A percentile compares a stretch with the other conserved stretches of the same genome.
These are phyloP conservation scores for Amiota mariae DNA, from an alignment of 2,888 invertebrate genomes.

Conservation along the genomic window DNA sequence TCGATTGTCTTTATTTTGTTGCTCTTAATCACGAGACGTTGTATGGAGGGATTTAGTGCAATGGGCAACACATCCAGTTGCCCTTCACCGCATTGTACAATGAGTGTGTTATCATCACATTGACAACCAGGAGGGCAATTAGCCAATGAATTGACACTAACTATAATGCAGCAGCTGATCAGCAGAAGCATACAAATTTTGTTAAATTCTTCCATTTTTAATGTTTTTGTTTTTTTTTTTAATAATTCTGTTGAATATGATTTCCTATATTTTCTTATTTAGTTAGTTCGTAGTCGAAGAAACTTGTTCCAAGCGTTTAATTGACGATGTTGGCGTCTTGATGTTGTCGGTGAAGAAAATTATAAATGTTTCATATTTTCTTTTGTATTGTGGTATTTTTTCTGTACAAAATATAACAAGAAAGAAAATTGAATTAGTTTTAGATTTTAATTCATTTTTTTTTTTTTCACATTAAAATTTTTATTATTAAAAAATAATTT, in stretches of 20 bases:
- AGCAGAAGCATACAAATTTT: conserved; percentile 32
- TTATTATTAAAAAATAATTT: background rate
- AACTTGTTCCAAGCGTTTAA: too few relatives aligned
- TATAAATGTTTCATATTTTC: background rate
- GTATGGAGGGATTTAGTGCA: conserved; percentile 91
- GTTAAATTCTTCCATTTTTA: conserved; percentile 2
- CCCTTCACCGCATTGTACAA: conserved; percentile 89
- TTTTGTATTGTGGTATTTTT: background rate
- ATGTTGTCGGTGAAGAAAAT: too few relatives aligned
- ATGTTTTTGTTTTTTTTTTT: conserved; percentile 32
- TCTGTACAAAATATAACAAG: background rate
- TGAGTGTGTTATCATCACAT: conserved; percentile 91
- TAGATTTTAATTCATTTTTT: conserved; percentile 9
- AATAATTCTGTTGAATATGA: too few relatives aligned
- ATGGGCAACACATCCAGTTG: conserved; percentile 92
- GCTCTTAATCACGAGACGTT: conserved; percentile 86
- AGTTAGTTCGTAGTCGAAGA: background rate
- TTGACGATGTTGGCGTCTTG: too few relatives aligned
- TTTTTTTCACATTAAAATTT: background rate
- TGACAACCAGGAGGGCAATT: conserved; percentile 89
- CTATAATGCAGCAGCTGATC: conserved; percentile 32
- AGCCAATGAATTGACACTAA: conserved; percentile 73
- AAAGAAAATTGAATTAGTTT: conserved; percentile 45
- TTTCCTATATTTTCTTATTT: conserved; percentile 11
- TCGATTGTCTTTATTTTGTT: conserved; percentile 92